Conservation (phyloP, 2,113 vertebrate species). For the Monarcha castaneiventris region DNA sequence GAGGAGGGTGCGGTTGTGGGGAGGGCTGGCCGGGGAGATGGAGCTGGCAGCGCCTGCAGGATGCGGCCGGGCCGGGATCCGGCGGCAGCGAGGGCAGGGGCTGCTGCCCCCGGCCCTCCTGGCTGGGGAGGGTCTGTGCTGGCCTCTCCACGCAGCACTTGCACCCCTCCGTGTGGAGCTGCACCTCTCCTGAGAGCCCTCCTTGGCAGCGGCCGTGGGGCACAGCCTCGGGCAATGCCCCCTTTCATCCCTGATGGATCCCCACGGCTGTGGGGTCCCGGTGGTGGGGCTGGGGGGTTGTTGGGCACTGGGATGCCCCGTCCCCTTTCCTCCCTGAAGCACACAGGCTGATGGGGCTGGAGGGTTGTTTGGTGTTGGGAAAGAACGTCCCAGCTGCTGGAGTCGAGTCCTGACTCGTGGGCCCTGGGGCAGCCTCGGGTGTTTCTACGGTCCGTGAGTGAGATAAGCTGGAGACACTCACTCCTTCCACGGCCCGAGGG, state of each 20-base stretch:
- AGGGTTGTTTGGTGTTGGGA: neutral
- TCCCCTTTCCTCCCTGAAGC: too few relatives aligned
- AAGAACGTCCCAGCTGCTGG: neutral
- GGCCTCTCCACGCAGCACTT: rapidly evolving
- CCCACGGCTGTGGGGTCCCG: rapidly evolving
- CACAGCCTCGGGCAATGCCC: rapidly evolving
- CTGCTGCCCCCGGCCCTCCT: neutral
- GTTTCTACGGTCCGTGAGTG: neutral
- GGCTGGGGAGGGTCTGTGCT: rapidly evolving
- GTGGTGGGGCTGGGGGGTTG: neutral
- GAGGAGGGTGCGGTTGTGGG: conserved; percentile 46
- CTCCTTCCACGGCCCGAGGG: neutral
- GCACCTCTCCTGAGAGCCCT: neutral
- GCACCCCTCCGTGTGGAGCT: rapidly evolving
- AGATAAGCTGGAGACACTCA: neutral
- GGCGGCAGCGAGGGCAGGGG: neutral
- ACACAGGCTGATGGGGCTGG: neutral
- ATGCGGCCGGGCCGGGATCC: neutral
- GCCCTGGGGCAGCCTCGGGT: neutral
- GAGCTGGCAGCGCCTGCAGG: neutral
- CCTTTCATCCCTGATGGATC: neutral
- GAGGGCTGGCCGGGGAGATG: neutral
- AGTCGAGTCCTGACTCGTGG: neutral
- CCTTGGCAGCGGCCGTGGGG: neutral
- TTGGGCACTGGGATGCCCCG: rapidly evolving